Evolutionary conservation across 2,113 vertebrate genomes (phyloP).

Genomic region (Turnix velox): DNA sequence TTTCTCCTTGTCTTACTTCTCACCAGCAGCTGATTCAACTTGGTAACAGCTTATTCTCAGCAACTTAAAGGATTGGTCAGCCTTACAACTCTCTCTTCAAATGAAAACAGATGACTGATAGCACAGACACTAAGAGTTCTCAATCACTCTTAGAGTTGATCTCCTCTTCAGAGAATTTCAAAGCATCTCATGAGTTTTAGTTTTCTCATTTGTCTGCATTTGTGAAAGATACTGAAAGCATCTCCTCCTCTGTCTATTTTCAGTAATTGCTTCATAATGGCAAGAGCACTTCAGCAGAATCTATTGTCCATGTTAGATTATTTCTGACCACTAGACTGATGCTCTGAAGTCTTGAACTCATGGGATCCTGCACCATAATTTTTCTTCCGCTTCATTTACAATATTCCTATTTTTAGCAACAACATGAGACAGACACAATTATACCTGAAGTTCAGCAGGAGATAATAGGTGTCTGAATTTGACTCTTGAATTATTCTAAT

Average conservation of each 20-base stretch:
- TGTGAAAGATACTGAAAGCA: neutral
- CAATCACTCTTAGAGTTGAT: neutral
- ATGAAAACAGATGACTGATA: neutral
- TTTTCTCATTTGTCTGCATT: neutral
- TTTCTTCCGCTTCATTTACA: constrained; percentile 58
- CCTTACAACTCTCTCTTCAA: neutral
- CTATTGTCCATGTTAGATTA: constrained; percentile 43
- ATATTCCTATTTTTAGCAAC: constrained; percentile 48
- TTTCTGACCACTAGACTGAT: constrained; percentile 42
- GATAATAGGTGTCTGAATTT: constrained; percentile 54
- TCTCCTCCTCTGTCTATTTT: neutral
- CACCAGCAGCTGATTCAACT: neutral
- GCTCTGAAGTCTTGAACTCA: constrained; percentile 8
- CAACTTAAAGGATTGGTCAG: neutral
- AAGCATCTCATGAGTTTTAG: neutral
- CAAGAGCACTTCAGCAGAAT: constrained; percentile 31
- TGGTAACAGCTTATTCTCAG: neutral
- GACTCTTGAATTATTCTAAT: constrained; percentile 50
- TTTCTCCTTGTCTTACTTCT: neutral
- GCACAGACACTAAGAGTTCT: neutral
- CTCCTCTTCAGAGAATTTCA: neutral
- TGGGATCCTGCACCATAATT: neutral
- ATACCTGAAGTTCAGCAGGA: constrained; percentile 42
- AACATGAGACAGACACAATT: constrained; percentile 39
- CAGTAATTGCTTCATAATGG: neutral